Evolutionary conservation across 2,797 vertebrate species (phyloP), one percentile per base, ranked within the genome.

Genomic region (Xerus rutilus): DNA sequence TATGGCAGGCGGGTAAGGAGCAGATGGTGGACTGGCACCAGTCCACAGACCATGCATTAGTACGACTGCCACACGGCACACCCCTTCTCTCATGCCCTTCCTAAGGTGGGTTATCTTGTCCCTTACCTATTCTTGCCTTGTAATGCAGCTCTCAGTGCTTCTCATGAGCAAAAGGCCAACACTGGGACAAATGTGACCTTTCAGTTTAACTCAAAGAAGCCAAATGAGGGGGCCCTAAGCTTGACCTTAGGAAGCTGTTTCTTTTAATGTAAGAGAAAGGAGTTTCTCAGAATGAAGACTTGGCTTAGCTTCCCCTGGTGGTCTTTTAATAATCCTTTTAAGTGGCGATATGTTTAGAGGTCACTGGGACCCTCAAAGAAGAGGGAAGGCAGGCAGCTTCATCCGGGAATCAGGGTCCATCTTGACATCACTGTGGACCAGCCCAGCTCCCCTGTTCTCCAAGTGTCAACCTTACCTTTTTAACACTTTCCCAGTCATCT

Each of bases 221-320:
- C 81, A 94, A 95, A 70, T 18, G 28, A 93, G 35, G 70, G 78
- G 82, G 74, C 54, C 7, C 30, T 32, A 88, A 85, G n/a, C 15
- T 47, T 81, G 17, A 14, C 1, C 88, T 96, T 94, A 49, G 20
- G 12, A 86, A 69, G 86, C 84, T 70, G 52, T 94, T 67, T 95
- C 7, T 87, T 74, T 95, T 72, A 79, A 43, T 49, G 78, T 39
- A 64, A 87, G 25, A 67, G 39, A 88, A 85, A 93, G 7, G 30
- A 86, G 20, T 14, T 17, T 84, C 57, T 74, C 43, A 57, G 2
- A 20, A 54, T 95, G 2, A 14, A 86, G 72, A 49, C 4, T 87
- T 30, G 5, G 65, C 20, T 89, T 47, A 25, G 25, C 45, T 87
- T 8, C 11, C n/a, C 9, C 14, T 77, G 28, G n/a, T 15, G 4